phyloP scores from a whole-genome alignment of 2,888 invertebrate genomes.

The Lamproptera curius region DNA sequence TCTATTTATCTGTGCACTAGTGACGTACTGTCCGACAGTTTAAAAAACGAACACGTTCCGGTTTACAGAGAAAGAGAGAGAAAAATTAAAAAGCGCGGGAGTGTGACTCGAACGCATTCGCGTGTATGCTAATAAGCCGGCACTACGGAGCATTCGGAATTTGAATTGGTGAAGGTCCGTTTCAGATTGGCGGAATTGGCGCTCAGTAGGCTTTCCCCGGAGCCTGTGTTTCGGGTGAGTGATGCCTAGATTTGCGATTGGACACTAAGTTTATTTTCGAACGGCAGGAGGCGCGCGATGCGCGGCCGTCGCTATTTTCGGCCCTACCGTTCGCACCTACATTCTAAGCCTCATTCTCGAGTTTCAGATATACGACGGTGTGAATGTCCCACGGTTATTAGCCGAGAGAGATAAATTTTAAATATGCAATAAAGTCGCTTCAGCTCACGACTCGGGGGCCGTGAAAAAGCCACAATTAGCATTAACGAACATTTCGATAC shows the following conservation, averaged over 20 bases:
- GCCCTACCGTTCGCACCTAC: slow-evolving; percentile 59
- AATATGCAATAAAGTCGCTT: slow-evolving; percentile 2
- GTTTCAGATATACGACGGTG: slow-evolving; percentile 45
- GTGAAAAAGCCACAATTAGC: slow-evolving; percentile 14
- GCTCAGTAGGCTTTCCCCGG: slow-evolving; percentile 43
- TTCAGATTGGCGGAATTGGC: slow-evolving; percentile 50
- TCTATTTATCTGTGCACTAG: slow-evolving; percentile 22
- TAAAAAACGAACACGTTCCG: slow-evolving; percentile 32
- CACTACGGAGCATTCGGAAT: slow-evolving; percentile 44
- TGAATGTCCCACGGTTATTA: slow-evolving; percentile 6
- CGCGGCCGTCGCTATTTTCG: slow-evolving; percentile 67
- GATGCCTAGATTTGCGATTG: slow-evolving; percentile 54
- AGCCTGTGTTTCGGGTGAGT: slow-evolving; percentile 61
- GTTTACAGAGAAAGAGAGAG: slow-evolving; percentile 27
- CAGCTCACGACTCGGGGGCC: background rate
- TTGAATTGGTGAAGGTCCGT: slow-evolving; percentile 56
- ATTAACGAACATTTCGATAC: background rate
- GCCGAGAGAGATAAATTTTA: background rate
- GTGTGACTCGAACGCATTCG: slow-evolving; percentile 46
- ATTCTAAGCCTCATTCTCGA: slow-evolving; percentile 58
- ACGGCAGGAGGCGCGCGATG: slow-evolving; percentile 52
- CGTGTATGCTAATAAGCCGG: slow-evolving; percentile 54
- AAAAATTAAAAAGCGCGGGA: slow-evolving; percentile 41
- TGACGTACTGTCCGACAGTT: slow-evolving; percentile 19
- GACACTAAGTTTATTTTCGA: slow-evolving; percentile 62